Base-by-base conservation (phyloP, 1,140 invertebrate genomes). In the Ips nitidus region DNA sequence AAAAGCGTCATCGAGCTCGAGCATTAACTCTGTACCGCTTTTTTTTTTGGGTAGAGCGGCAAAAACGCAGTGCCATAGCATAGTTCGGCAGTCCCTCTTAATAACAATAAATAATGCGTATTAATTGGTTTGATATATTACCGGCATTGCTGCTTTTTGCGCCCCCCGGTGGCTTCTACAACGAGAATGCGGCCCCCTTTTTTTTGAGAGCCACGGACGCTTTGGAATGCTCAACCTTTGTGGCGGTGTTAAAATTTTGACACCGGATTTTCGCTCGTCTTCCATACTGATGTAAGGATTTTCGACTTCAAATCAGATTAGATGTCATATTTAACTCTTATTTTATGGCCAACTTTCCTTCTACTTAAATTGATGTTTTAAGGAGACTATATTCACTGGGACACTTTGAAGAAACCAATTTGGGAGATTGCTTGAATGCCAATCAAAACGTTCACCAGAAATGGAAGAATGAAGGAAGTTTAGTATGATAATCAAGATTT, bases 51-150 rank as follows among this genome's bases (percentile, higher is more conserved):
- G 45, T 36, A 55, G 22, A 22, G 22, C 22, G 38, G 41, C 57
- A 36, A 62, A 62, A 62, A 62, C 8, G 60, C 60, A 43, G 53
- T 47, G 22, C 41, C 55, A 43, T 40, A 40, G 59, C 66, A 69
- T 69, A 69, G 66, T 69, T 69, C 66, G 60, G 66, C 59, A 69
- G 41, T 69, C 58, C 58, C 41, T 63, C 57, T 69, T 69, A 69
- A 69, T 69, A 69, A 69, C 58, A 62, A 69, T 69, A 69, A 69
- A 69, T 61, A 69, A 69, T 69, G 59, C 58, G 58, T 69, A 69
- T 69, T 69, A 69, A 69, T 69, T 69, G 66, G 66, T 69, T 68
- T 69, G 66, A 69, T 69, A 69, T 69, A 69, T 68, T 59, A 61
- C 66, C 42, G 66, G 56, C 55, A 59, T 66, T 58, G 55, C 55